Percentiles rank a stretch among this genome's conserved stretches.
These are phyloP conservation scores for Parotia lawesii DNA, from an alignment of 2,113 vertebrate genomes.

Conservation along the genomic window DNA sequence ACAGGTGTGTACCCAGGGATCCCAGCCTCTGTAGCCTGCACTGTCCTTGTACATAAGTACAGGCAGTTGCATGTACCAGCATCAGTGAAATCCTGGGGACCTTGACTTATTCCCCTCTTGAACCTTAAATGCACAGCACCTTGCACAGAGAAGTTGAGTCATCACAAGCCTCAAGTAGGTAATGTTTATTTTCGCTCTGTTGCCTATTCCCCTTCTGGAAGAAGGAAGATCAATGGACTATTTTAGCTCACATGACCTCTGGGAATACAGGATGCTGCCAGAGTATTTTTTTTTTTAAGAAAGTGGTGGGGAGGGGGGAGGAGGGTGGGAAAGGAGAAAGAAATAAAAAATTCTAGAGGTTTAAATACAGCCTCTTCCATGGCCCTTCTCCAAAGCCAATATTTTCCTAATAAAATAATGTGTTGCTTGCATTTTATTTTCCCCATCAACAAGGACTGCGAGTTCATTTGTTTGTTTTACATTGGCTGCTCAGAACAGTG, in stretches of 20 bases:
- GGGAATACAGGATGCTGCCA: slow-evolving; percentile 25
- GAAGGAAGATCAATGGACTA: slow-evolving; percentile 61
- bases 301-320: neutral
- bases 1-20: neutral
- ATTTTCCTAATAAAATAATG: slow-evolving; percentile 48
- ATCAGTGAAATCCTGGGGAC: neutral
- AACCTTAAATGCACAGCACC: neutral
- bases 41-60: neutral
- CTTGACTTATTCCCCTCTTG: neutral
- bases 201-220: neutral
- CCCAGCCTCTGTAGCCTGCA: neutral
- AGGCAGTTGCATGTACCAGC: neutral
- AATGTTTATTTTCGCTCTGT: slow-evolving; percentile 28
- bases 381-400: neutral
- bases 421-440: neutral
- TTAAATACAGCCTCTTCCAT: neutral
- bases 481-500: slow-evolving; percentile 57
- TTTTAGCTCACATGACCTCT: slow-evolving; percentile 62
- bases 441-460: neutral
- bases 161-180: neutral
- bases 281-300: neutral
- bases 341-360: neutral
- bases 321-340: neutral
- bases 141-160: neutral
- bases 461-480: slow-evolving; percentile 71